Evolutionary conservation across 23 tunicate genomes (phyloP).

Genomic region (Clavelina lepadiformis): DNA sequence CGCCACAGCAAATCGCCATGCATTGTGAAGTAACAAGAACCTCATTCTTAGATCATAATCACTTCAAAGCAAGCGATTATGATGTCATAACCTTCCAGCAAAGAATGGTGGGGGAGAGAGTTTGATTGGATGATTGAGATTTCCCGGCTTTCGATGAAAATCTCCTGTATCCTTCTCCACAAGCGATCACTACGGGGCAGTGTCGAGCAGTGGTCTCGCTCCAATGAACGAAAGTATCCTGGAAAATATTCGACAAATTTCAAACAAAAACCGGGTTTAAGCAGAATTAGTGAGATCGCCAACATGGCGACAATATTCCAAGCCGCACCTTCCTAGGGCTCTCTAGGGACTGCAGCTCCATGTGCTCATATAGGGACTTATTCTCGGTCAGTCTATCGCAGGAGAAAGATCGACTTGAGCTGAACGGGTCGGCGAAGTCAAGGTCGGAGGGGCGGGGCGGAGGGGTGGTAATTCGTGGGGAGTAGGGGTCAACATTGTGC

Average conservation of each 20-base stretch:
- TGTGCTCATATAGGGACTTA: constrained; percentile 23
- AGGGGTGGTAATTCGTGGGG: neutral
- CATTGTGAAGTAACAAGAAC: no score
- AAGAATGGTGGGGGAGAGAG: constrained; percentile 31
- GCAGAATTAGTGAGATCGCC: neutral
- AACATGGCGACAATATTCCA: neutral
- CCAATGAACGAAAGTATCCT: constrained; percentile 54
- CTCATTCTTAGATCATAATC: no score
- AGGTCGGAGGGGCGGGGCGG: constrained; percentile 19
- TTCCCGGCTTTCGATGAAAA: neutral
- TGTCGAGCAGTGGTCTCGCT: constrained; percentile 43
- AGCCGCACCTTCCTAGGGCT: constrained; percentile 41
- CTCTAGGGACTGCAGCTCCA: constrained; percentile 39
- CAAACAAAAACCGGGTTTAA: neutral
- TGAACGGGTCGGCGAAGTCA: neutral
- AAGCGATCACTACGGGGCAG: constrained; percentile 64
- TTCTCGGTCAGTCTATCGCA: constrained; percentile 14
- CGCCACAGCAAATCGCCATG: no score
- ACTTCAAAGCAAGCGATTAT: no score
- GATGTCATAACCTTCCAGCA: constrained; percentile 73
- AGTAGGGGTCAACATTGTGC: constrained; percentile 3
- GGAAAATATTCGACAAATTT: constrained; percentile 5
- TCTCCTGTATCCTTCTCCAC: constrained; percentile 68
- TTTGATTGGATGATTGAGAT: neutral
- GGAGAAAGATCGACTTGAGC: neutral